Evolutionary conservation across 2,113 vertebrate genomes (phyloP).

Genomic region (Tetrax tetrax): DNA sequence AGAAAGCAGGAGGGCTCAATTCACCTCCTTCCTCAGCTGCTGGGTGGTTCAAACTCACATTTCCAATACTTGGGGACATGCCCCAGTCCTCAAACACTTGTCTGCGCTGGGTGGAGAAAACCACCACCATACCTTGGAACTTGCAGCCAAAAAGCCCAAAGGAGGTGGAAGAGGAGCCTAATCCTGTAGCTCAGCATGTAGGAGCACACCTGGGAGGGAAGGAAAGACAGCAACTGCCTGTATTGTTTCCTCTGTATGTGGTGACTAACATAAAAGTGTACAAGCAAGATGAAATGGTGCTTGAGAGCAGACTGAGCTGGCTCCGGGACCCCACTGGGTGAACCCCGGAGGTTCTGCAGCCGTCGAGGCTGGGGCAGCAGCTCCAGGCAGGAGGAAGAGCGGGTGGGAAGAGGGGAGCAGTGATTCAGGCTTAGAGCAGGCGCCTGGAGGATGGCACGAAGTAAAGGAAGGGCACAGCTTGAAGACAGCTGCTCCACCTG

Average conservation of each 20-base stretch:
- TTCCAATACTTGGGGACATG: accelerated
- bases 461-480: background rate
- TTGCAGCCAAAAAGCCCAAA: background rate
- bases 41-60: background rate
- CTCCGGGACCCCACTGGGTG: accelerated
- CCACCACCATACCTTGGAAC: background rate
- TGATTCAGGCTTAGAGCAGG: background rate
- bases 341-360: background rate
- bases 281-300: background rate
- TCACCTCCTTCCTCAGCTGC: background rate
- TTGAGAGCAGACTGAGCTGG: background rate
- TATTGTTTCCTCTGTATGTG: background rate
- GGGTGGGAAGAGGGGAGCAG: background rate
- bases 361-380: accelerated
- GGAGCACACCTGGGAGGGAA: background rate
- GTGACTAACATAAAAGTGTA: background rate
- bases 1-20: accelerated
- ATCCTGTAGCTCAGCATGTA: accelerated
- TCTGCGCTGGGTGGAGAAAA: background rate
- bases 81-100: accelerated
- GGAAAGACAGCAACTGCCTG: background rate
- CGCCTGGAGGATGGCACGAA: accelerated
- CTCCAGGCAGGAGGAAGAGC: background rate
- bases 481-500: background rate
- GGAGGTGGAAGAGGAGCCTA: background rate